Conservation (phyloP, 2,888 invertebrate genomes). For the Amblyteles armatorius region DNA sequence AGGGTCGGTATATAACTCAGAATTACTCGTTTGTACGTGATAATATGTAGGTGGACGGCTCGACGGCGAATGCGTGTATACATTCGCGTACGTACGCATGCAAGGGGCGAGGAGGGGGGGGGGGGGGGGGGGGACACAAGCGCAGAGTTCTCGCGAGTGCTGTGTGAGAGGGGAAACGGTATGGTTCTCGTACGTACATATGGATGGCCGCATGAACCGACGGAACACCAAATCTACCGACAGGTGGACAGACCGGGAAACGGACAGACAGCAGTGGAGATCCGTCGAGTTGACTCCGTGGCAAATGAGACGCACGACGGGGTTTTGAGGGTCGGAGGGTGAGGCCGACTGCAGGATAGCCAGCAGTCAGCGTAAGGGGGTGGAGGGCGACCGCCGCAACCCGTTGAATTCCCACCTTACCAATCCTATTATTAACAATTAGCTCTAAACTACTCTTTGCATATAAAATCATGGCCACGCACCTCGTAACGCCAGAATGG, state of each 20-base stretch:
- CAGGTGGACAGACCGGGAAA: constrained; percentile 72
- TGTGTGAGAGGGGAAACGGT: constrained; percentile 24
- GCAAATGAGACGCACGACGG: constrained; percentile 78
- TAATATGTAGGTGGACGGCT: constrained; percentile 78
- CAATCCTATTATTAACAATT: constrained; percentile 85
- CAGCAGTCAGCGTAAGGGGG: constrained; percentile 65
- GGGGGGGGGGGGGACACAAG: constrained; percentile 67
- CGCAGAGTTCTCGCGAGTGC: constrained; percentile 53
- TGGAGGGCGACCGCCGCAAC: constrained; percentile 68
- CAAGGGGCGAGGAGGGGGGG: no score
- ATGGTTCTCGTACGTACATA: constrained; percentile 54
- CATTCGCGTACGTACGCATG: constrained; percentile 26
- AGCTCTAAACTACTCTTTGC: constrained; percentile 85
- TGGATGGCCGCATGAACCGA: constrained; percentile 45
- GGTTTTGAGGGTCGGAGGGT: constrained; percentile 49
- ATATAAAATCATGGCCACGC: constrained; percentile 82
- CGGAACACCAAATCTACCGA: constrained; percentile 60
- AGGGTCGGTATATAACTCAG: constrained; percentile 81
- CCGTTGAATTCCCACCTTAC: constrained; percentile 84
- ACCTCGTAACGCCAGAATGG: constrained; percentile 84
- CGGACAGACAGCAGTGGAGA: constrained; percentile 73
- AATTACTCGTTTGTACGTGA: constrained; percentile 83
- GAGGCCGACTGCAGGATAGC: constrained; percentile 47
- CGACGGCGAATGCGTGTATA: constrained; percentile 61
- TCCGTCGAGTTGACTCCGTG: constrained; percentile 79